phyloP scores from a whole-genome alignment of 2,888 invertebrate species.

The Mimachlamys varia region DNA sequence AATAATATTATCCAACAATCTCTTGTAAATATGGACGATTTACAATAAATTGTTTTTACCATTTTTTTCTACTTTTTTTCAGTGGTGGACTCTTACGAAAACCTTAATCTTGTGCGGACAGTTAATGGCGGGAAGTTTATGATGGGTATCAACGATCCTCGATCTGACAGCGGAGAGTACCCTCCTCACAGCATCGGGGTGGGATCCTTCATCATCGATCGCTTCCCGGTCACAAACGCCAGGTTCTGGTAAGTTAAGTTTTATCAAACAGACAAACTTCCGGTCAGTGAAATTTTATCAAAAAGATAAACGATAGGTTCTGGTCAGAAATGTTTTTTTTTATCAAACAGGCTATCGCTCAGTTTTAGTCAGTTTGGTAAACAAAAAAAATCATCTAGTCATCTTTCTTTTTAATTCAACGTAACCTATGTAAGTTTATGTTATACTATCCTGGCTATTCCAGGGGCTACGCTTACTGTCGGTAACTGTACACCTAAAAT shows the following conservation, averaged over 20 bases:
- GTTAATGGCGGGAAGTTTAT: constrained; percentile 58
- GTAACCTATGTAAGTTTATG: no score
- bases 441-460: no score
- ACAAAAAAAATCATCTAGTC: no score
- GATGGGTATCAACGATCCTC: constrained; percentile 76
- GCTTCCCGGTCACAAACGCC: constrained; percentile 77
- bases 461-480: no score
- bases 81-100: constrained; percentile 57
- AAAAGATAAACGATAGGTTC: not conserved
- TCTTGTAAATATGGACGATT: no score
- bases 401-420: no score
- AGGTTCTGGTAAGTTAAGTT: constrained; percentile 73
- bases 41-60: no score
- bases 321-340: no score
- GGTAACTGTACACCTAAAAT: no score
- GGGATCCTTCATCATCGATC: constrained; percentile 77
- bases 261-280: not conserved
- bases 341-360: no score
- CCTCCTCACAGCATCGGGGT: constrained; percentile 71
- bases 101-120: constrained; percentile 59
- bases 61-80: not conserved
- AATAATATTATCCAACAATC: no score
- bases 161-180: constrained; percentile 78
- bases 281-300: not conserved
- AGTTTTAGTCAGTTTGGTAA: no score